Evolutionary conservation across 2,888 invertebrate genomes (phyloP), one percentile per base, ranked within the genome.

Genomic region (Nomada fucata): DNA sequence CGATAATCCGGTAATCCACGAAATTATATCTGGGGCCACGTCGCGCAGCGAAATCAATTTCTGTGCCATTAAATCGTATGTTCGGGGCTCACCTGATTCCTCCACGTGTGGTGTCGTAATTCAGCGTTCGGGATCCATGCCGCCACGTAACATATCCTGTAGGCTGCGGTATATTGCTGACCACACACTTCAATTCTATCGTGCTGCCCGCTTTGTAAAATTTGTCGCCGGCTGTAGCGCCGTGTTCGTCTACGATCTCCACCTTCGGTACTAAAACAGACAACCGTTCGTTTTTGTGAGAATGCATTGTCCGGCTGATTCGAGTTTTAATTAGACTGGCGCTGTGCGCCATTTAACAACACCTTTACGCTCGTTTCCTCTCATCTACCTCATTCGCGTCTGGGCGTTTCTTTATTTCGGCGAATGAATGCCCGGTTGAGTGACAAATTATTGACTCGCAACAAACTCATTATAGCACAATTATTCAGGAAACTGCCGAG

Each of bases 121-220:
- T 97, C 82, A 97, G 95, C 93, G 96, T 95, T 87, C 97, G 95
- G 44, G 95, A 94, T 9, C 97, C 97, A 91, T 97, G 97, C 86
- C 96, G 96, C 97, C 97, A 97, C 91, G 96, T 95, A 90, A 97
- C 97, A 91, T 96, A 97, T 53, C 96, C 95, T 67, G 96, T 95
- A 10, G 96, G 96, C 91, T 96, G 96, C 7, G 97, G 97, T 76
- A 97, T 96, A 93, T 96, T 96, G 90, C 97, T 97, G 92, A 97
- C 96, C 88, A 97, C 96, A 92, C 97, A 97, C 89, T 97, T 96
- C 77, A 97, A 95, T 92, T 97, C 97, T 90, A 97, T 97, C 88
- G 97, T 97, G 88, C 97, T 97, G 50, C 97, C 97, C 88, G 96
- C 96, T 93, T 97, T 97, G 95, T 97, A 97, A 94, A 97, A 97